These are phyloP conservation scores for Gnatocerus cornutus DNA, from an alignment of 2,888 invertebrate species.

Conservation along the genomic window DNA sequence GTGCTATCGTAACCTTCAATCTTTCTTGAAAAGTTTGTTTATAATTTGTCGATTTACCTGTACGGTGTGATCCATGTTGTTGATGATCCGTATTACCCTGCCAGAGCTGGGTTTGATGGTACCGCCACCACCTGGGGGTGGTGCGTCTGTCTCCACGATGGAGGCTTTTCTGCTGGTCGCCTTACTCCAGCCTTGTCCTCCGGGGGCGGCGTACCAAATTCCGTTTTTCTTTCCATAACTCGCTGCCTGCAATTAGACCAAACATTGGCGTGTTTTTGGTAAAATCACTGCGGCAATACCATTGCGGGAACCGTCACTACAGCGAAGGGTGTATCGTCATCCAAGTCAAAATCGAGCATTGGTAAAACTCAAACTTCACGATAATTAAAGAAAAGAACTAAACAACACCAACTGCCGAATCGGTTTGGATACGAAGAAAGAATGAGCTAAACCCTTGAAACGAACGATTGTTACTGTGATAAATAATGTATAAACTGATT, in stretches of 20 bases:
- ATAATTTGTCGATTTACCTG: slow-evolving; percentile 29
- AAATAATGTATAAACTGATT: slow-evolving; percentile 63
- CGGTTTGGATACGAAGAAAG: slow-evolving; percentile 40
- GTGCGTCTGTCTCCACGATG: slow-evolving; percentile 86
- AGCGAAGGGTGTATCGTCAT: slow-evolving; percentile 80
- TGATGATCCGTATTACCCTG: slow-evolving; percentile 92
- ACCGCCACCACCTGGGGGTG: slow-evolving; percentile 78
- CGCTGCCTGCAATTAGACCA: slow-evolving; percentile 80
- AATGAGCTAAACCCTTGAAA: slow-evolving; percentile 53
- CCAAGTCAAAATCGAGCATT: slow-evolving; percentile 70
- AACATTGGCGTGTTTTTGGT: slow-evolving; percentile 18
- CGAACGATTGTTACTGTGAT: slow-evolving; percentile 61
- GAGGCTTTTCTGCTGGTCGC: slow-evolving; percentile 86
- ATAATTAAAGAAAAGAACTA: slow-evolving; percentile 20
- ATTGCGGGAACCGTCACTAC: slow-evolving; percentile 79
- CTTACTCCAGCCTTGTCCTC: slow-evolving; percentile 77
- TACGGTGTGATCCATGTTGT: slow-evolving; percentile 89
- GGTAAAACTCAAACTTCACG: slow-evolving; percentile 29
- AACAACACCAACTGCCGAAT: not conserved
- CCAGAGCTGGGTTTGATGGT: slow-evolving; percentile 86
- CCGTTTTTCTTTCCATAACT: slow-evolving; percentile 94
- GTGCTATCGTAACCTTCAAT: slow-evolving; percentile 19
- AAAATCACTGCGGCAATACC: slow-evolving; percentile 64
- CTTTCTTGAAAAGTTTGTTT: not conserved
- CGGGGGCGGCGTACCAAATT: slow-evolving; percentile 85